Conservation (phyloP, 2,113 vertebrate species). For the Sciurus niger region DNA sequence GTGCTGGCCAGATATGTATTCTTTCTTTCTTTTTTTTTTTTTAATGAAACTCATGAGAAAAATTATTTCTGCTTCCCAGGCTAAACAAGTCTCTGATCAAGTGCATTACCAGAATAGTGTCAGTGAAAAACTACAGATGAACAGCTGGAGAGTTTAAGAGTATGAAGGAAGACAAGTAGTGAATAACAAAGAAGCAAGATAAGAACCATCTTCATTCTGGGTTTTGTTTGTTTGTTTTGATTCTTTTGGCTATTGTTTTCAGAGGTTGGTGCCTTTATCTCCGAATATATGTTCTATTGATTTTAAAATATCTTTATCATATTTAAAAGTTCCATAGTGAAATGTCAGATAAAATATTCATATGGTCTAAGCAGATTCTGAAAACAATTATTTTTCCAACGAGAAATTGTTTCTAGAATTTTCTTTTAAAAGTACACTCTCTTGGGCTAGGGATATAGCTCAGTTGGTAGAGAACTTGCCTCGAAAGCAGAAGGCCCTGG, state of each 20-base stretch:
- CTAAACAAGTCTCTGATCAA: background rate
- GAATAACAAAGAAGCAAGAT: background rate
- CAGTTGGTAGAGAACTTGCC: too few species aligned
- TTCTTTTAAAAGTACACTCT: slow-evolving; percentile 13
- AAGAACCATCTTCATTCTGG: background rate
- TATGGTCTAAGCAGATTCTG: slow-evolving; percentile 4
- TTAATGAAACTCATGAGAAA: background rate
- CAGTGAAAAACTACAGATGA: background rate
- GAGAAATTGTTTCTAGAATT: slow-evolving; percentile 42
- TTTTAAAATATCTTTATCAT: slow-evolving; percentile 9
- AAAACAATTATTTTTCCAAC: slow-evolving; percentile 23
- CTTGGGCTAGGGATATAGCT: too few species aligned
- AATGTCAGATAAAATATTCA: slow-evolving; percentile 14
- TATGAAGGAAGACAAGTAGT: background rate
- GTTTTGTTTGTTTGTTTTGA: background rate
- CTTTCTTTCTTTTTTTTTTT: background rate
- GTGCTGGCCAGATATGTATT: background rate
- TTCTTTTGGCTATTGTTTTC: background rate
- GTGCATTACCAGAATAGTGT: background rate
- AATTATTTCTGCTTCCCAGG: background rate
- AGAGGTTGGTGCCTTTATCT: background rate
- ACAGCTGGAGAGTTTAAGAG: background rate
- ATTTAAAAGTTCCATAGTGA: background rate
- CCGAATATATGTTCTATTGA: background rate
- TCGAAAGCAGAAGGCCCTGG: too few species aligned